Conservation (phyloP, 1,140 invertebrate genomes). For the Lerema accius region DNA sequence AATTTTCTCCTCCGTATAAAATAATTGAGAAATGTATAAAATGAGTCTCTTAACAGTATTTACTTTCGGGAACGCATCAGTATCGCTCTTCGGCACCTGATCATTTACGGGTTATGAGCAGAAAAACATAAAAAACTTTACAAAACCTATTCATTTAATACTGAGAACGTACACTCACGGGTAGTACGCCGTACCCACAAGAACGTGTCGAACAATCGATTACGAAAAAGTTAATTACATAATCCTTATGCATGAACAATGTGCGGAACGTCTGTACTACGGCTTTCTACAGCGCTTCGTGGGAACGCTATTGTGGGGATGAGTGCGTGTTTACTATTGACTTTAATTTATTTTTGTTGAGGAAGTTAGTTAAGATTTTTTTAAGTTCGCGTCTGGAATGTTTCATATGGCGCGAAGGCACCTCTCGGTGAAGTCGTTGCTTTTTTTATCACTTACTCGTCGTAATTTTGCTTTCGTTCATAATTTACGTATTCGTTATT, state of each 20-base stretch:
- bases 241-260: conserved; percentile 3
- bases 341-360: neutral
- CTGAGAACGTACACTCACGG: neutral
- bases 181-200: neutral
- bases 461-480: too few species aligned
- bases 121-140: neutral
- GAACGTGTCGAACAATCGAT: conserved; percentile 4
- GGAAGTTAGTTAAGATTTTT: neutral
- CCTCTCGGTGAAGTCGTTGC: too few species aligned
- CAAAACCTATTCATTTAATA: neutral
- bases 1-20: too few species aligned
- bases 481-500: too few species aligned
- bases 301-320: neutral
- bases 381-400: neutral
- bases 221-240: conserved; percentile 3
- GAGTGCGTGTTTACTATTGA: neutral
- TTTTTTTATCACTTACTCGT: too few species aligned
- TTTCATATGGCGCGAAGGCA: too few species aligned
- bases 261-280: neutral
- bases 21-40: too few species aligned
- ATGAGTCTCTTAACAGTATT: too few species aligned
- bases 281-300: neutral
- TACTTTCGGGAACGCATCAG: too few species aligned
- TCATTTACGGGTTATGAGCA: too few species aligned
- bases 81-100: too few species aligned